Percentiles rank a stretch among this genome's conserved stretches.
phyloP scores from a whole-genome alignment of 2,888 invertebrate species.

The Drosophila colorata region DNA sequence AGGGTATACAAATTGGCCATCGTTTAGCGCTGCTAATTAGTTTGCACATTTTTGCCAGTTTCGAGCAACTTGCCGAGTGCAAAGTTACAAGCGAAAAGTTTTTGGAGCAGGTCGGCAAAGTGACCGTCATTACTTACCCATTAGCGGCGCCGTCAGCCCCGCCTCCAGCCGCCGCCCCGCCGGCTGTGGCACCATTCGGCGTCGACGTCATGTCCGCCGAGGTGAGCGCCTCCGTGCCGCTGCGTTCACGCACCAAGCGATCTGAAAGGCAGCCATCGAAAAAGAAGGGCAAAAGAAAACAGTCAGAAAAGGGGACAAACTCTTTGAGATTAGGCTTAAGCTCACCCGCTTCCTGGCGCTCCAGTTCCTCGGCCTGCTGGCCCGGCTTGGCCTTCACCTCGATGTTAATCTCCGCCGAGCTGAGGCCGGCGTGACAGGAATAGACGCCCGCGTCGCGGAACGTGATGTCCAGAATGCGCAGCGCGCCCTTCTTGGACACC shows the following conservation, averaged over 20 bases:
- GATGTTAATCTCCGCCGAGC: constrained; percentile 92
- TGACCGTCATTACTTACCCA: constrained; percentile 74
- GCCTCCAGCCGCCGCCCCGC: constrained; percentile 49
- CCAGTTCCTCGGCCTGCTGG: constrained; percentile 92
- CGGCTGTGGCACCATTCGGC: constrained; percentile 65
- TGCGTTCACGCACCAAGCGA: constrained; percentile 83
- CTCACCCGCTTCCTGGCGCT: constrained; percentile 86
- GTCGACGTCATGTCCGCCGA: constrained; percentile 84
- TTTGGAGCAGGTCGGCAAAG: constrained; percentile 22
- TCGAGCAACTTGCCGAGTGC: constrained; percentile 1
- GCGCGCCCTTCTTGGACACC: constrained; percentile 95
- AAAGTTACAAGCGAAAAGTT: constrained; percentile 46
- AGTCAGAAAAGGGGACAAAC: neutral
- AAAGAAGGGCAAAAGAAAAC: neutral
- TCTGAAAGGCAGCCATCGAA: constrained; percentile 56
- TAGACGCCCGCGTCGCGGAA: constrained; percentile 94
- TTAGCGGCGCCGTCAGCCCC: constrained; percentile 68
- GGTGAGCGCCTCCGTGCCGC: constrained; percentile 84
- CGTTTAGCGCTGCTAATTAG: constrained; percentile 33
- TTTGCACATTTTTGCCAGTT: neutral
- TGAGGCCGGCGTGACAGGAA: constrained; percentile 93
- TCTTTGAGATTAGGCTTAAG: constrained; percentile 1
- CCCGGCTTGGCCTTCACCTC: constrained; percentile 93
- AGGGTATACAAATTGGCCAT: neutral
- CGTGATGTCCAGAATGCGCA: constrained; percentile 93